Conservation (phyloP, 2,888 invertebrate genomes). For the Pteria penguin region DNA sequence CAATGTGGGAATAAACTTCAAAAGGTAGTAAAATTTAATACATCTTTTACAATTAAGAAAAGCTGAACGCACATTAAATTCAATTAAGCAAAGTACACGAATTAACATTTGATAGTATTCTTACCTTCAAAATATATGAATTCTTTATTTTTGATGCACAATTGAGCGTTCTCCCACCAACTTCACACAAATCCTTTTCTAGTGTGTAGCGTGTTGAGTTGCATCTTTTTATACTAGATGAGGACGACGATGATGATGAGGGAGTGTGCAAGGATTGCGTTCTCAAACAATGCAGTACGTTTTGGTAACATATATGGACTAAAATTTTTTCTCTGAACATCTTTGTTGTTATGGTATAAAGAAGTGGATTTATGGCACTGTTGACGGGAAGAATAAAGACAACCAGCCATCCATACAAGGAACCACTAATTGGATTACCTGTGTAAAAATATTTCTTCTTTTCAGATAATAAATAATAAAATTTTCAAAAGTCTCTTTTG, state of each 20-base stretch:
- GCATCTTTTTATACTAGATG: not conserved
- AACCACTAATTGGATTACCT: constrained; percentile 44
- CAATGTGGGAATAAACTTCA: too few relatives aligned
- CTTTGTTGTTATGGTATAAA: constrained; percentile 55
- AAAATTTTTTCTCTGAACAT: constrained; percentile 49
- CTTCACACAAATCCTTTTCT: not conserved
- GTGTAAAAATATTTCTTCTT: constrained; percentile 6
- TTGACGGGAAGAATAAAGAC: constrained; percentile 57
- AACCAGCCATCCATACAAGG: constrained; percentile 53
- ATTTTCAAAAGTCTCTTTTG: too few relatives aligned
- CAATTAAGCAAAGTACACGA: too few relatives aligned
- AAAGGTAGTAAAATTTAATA: too few relatives aligned
- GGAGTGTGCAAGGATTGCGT: not conserved
- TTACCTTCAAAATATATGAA: not conserved
- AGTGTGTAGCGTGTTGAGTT: not conserved
- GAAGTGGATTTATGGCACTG: constrained; percentile 54
- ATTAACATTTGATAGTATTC: too few relatives aligned
- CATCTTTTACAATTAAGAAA: too few relatives aligned
- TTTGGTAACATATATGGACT: constrained; percentile 12
- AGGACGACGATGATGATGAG: not conserved
- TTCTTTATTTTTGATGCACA: not conserved
- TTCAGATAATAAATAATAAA: too few relatives aligned
- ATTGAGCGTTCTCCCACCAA: not conserved
- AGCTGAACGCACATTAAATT: too few relatives aligned
- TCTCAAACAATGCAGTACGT: not conserved